Evolutionary conservation across 2,113 vertebrate species (phyloP).

Genomic region (Phalacrocorax aristotelis): DNA sequence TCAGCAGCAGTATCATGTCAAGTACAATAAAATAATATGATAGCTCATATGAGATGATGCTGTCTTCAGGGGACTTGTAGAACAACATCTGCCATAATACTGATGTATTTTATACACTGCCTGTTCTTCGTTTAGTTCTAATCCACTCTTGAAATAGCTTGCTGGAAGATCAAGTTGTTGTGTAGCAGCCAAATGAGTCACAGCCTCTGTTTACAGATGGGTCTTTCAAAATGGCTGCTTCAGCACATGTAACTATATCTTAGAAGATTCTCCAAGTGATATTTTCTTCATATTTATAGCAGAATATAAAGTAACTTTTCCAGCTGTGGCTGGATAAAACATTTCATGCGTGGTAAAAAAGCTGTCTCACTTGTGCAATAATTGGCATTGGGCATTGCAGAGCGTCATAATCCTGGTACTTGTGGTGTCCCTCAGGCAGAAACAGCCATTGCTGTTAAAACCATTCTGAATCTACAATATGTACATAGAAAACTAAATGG

Average conservation of each 20-base stretch:
- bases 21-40: not conserved
- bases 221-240: not conserved
- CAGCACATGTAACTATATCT: not conserved
- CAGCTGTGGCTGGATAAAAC: not conserved
- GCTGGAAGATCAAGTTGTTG: not conserved
- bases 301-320: not conserved
- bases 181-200: not conserved
- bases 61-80: not conserved
- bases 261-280: not conserved
- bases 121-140: not conserved
- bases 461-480: not conserved
- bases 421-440: not conserved
- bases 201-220: not conserved
- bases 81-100: not conserved
- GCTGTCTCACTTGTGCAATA: not conserved
- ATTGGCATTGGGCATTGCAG: not conserved
- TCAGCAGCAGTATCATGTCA: not conserved
- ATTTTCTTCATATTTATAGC: not conserved
- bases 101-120: not conserved
- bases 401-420: not conserved
- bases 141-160: not conserved
- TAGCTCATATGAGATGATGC: not conserved
- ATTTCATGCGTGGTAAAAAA: not conserved
- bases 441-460: not conserved
- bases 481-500: not conserved